Conservation (phyloP, 1,140 invertebrate species). For the Drosophila nigrodunni region DNA sequence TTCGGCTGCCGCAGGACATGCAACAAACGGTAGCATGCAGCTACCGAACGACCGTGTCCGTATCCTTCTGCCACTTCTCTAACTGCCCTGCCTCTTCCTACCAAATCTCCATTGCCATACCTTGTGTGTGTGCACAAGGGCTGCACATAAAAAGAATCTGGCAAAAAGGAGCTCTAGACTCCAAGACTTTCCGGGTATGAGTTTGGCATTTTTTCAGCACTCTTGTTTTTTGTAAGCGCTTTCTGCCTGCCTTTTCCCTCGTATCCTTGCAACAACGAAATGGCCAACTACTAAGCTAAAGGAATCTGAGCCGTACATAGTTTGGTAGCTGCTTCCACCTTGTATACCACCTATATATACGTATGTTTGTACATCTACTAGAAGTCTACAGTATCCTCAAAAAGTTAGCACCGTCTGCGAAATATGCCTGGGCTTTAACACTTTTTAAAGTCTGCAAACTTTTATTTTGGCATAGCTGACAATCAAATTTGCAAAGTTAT, state of each 20-base stretch:
- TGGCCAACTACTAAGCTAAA: constrained; percentile 44
- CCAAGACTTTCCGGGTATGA: constrained; percentile 20
- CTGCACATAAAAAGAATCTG: constrained; percentile 32
- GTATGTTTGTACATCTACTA: neutral
- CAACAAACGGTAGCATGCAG: constrained; percentile 60
- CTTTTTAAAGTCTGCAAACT: constrained; percentile 45
- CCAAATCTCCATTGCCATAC: neutral
- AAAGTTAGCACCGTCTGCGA: constrained; percentile 26
- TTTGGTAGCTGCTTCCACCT: constrained; percentile 19
- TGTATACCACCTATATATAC: neutral
- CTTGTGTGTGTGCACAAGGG: constrained; percentile 2
- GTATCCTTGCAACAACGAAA: constrained; percentile 37
- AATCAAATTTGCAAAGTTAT: constrained; percentile 5
- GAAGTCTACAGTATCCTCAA: neutral
- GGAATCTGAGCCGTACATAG: constrained; percentile 43
- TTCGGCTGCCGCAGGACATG: constrained; percentile 73
- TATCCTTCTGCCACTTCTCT: neutral
- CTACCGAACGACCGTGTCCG: constrained; percentile 39
- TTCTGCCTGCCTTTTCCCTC: constrained; percentile 6
- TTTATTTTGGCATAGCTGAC: constrained; percentile 16
- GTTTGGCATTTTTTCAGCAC: constrained; percentile 22
- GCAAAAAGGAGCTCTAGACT: constrained; percentile 22
- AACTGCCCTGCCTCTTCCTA: neutral
- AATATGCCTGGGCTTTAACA: constrained; percentile 50
- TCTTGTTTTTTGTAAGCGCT: constrained; percentile 43